Evolutionary conservation across 1,140 invertebrate species (phyloP), one percentile per base, ranked within the genome.

Genomic region (Brachystomella parvula): DNA sequence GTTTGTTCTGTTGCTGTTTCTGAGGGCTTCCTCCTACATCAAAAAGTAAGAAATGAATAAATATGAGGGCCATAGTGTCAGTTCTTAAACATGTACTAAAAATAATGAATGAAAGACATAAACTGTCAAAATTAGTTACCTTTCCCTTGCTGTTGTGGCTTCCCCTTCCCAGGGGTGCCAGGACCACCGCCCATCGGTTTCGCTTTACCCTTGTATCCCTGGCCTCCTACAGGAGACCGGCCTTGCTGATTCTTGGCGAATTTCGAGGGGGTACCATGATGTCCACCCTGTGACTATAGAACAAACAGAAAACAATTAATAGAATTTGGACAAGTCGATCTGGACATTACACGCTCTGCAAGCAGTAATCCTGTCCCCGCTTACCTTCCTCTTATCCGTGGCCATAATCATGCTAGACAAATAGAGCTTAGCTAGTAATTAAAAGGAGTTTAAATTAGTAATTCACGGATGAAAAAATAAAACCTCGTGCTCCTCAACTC

Each of bases 201-300:
- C 21, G 12, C 24, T 24, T 24, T 24, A 53, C 12, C 6, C 49
- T 53, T 53, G 24, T 53, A 17, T 15, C 49, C 49, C 24, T 26
- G 49, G 21, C 49, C 49, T 15, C 49, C 49, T 6, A 12, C 49
- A 26, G 49, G 49, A 15, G 49, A 53, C 24, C 49, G 12, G 49
- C 49, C 49, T 53, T 53, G 49, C 24, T 53, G 49, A 24, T 53
- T 53, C 49, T 53, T 53, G 49, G 49, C 49, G 24, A 53, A 53
- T 24, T 53, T 53, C 6, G 49, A 53, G 3, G 49, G 49, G 12
- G 49, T 53, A n/a, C n/a, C n/a, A 24, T 53, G 12, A 24, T 53
- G 12, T 24, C 15, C 49, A 17, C 49, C 49, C 9, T 6, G 6
- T 6, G 49, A 53, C 49, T 53, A n/a, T n/a, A n/a, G n/a, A n/a